Percentiles rank a stretch among this genome's conserved stretches.
Conservation (phyloP, 2,113 vertebrate species). For the Enhydra lutris region DNA sequence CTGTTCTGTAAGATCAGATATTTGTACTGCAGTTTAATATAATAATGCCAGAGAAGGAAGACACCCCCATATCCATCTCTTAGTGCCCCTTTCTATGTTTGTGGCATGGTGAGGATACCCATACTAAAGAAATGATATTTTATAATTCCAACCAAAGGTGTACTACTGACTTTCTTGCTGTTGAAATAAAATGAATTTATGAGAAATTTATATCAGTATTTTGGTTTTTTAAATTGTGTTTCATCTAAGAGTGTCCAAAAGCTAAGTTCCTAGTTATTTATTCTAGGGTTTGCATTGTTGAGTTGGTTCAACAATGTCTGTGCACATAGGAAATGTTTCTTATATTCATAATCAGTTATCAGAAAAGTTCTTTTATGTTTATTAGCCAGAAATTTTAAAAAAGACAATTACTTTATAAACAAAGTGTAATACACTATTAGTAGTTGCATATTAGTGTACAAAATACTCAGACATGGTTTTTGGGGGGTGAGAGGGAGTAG, state of each 20-base stretch:
- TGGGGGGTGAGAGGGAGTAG: not conserved
- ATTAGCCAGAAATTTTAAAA: not conserved
- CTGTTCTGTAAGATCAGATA: not conserved
- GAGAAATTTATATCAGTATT: not conserved
- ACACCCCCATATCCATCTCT: not conserved
- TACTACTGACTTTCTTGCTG: not conserved
- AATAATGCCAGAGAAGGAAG: not conserved
- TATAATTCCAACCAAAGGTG: not conserved
- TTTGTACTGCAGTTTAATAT: not conserved
- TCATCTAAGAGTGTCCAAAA: slow-evolving; percentile 7
- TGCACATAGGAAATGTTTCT: not conserved
- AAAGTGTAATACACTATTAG: not conserved
- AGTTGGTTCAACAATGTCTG: not conserved
- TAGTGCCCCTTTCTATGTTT: not conserved
- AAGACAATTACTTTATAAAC: not conserved
- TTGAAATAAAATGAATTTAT: slow-evolving; percentile 71
- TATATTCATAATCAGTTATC: not conserved
- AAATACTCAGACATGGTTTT: not conserved
- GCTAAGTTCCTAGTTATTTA: not conserved
- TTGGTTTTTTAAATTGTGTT: slow-evolving; percentile 28
- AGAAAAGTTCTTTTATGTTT: slow-evolving; percentile 34
- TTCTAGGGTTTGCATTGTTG: not conserved
- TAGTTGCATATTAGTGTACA: not conserved
- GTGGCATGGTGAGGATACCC: not conserved
- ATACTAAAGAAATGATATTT: not conserved